Base-by-base conservation (phyloP, 2,113 vertebrate species). In the Gallinago jamesoni region DNA sequence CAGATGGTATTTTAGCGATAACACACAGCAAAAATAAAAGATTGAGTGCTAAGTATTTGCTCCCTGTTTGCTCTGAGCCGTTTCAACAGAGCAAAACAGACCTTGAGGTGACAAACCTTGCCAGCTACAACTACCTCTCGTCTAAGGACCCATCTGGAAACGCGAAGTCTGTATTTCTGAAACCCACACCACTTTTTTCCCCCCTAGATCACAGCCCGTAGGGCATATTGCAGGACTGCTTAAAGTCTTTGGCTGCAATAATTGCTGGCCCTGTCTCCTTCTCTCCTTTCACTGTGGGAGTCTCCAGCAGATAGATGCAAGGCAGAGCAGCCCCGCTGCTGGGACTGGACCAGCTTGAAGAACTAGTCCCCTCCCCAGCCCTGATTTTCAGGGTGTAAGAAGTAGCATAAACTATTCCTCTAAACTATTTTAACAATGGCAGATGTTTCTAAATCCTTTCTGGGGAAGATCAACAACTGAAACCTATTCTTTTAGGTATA, bases 321-420 rank as follows among this genome's bases (percentile, higher is more conserved):
- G 21, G 73, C 66, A 94, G 90, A 90, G 60, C 76, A 92, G 83
- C 73, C 62, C 69, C 79, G 67, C 31, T 92, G 52, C 91, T 35
- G 53, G 45, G 83, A 90, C 83, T 89, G 79, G 66, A 92, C 66
- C 45, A 87, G 73, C 80, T 67, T 94, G 76, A 89, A 75, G 76
- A 92, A 91, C 62, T 60, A 78, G 88, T 96, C 69, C 64, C 56
- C 69, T 87, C 50, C 48, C 17, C 60, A 87, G 69, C 62, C 53
- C 31, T 73, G 53, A 64, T 79, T 89, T 84, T 95, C 62, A 64
- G 67, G 33, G 41, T 68, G 67, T 57, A 82, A 94, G 91, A 95
- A 62, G 62, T 55, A 89, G 43, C 39, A 89, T 56, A 68, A 89
- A 64, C 20, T 72, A 31, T 48, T 90, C 48, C 73, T 33, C 70